Percentiles rank a stretch among this genome's conserved stretches.
phyloP scores from a whole-genome alignment of 2,888 invertebrate genomes.

The Coleophora deauratella region DNA sequence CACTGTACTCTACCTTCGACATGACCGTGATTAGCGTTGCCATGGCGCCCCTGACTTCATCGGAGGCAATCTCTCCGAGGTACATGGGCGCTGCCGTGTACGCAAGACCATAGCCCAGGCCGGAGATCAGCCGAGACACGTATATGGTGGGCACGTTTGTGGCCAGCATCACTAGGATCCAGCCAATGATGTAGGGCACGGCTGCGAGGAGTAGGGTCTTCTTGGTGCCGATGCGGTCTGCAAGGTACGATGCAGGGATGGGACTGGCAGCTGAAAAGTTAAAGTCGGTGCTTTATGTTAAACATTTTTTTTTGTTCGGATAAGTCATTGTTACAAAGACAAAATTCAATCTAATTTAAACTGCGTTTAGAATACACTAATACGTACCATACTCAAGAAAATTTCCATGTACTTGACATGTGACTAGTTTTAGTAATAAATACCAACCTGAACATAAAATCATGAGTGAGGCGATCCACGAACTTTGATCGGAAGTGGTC shows the following conservation, averaged over 20 bases:
- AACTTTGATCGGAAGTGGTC: slow-evolving; percentile 72
- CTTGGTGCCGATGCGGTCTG: slow-evolving; percentile 78
- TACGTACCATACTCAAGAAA: too few species aligned
- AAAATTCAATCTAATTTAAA: too few species aligned
- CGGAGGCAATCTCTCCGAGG: slow-evolving; percentile 76
- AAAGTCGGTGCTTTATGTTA: too few species aligned
- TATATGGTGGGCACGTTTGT: slow-evolving; percentile 72
- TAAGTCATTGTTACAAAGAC: too few species aligned
- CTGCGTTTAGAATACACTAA: too few species aligned
- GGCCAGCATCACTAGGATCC: slow-evolving; percentile 77
- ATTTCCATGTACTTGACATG: too few species aligned
- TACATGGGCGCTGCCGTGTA: slow-evolving; percentile 77
- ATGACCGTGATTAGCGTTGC: slow-evolving; percentile 75
- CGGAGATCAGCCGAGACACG: slow-evolving; percentile 74
- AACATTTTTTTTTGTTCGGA: too few species aligned
- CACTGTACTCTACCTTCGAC: slow-evolving; percentile 71
- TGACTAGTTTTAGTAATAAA: too few species aligned
- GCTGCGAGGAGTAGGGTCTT: slow-evolving; percentile 74
- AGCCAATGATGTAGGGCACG: slow-evolving; percentile 75
- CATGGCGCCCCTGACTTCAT: slow-evolving; percentile 74
- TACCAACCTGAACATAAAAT: slow-evolving; percentile 71
- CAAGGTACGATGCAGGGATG: slow-evolving; percentile 75
- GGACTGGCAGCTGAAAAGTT: slow-evolving; percentile 72
- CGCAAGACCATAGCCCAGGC: slow-evolving; percentile 75
- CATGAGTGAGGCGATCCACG: slow-evolving; percentile 78